Evolutionary conservation across 2,888 invertebrate species (phyloP).

Genomic region (Atrina japonica): DNA sequence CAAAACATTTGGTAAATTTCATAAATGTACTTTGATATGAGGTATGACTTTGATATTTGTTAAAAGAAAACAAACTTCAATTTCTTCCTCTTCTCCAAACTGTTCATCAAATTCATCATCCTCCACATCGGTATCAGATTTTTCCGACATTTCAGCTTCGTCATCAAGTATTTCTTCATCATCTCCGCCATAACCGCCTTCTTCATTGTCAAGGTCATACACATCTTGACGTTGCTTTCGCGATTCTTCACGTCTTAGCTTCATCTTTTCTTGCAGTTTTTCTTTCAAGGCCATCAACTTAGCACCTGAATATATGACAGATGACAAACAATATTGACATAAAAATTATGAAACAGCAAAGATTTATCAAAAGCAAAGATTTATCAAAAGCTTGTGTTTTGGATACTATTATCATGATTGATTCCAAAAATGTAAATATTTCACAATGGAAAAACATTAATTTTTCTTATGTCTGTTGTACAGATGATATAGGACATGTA

Average conservation of each 20-base stretch:
- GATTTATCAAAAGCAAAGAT: too few species aligned
- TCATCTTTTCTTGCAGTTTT: conserved; percentile 87
- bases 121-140: conserved; percentile 77
- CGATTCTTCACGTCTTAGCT: conserved; percentile 86
- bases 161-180: conserved; percentile 77
- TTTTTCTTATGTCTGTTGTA: too few species aligned
- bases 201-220: conserved; percentile 78
- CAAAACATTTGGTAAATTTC: too few species aligned
- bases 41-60: too few species aligned
- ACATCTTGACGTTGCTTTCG: conserved; percentile 86
- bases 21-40: too few species aligned
- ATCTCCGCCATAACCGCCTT: conserved; percentile 63
- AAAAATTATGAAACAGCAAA: too few species aligned
- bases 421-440: too few species aligned
- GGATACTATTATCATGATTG: too few species aligned
- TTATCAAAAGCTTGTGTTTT: too few species aligned
- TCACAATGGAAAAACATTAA: too few species aligned
- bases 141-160: conserved; percentile 80
- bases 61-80: conserved; percentile 36
- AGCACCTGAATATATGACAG: conserved; percentile 84
- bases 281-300: conserved; percentile 87
- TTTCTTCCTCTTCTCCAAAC: conserved; percentile 65
- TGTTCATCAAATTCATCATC: conserved; percentile 77
- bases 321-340: too few species aligned
- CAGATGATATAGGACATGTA: too few species aligned